Percentiles rank a stretch among this genome's conserved stretches.
phyloP scores from a whole-genome alignment of 2,797 vertebrate genomes.

The Onychomys leucogaster region DNA sequence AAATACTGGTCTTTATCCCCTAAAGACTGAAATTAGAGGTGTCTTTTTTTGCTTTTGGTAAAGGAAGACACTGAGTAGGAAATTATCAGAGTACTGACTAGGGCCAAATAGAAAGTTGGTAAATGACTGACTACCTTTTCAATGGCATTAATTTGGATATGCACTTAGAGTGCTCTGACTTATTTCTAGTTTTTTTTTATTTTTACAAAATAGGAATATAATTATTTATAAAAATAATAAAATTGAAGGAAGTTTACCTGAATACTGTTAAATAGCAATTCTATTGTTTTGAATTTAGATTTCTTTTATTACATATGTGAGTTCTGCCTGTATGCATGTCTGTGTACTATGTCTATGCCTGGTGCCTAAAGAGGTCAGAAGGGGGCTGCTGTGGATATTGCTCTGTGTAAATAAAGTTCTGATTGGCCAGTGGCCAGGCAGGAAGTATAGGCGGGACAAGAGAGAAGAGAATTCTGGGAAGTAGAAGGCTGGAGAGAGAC shows the following conservation, averaged over 20 bases:
- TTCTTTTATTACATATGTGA: not conserved
- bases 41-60: slow-evolving; percentile 4
- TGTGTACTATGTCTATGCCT: not conserved
- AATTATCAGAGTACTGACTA: not conserved
- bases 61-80: slow-evolving; percentile 39
- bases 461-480: too few species aligned
- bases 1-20: not conserved
- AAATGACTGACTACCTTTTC: slow-evolving; percentile 11
- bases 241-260: slow-evolving; percentile 51
- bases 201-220: slow-evolving; percentile 45
- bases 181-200: slow-evolving; percentile 62
- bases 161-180: not conserved
- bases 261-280: slow-evolving; percentile 45
- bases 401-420: too few species aligned
- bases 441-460: too few species aligned
- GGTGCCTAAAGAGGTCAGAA: not conserved
- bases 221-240: slow-evolving; percentile 58
- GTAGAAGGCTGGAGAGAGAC: too few species aligned
- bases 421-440: too few species aligned
- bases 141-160: slow-evolving; percentile 32
- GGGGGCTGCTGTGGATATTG: too few species aligned
- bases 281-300: slow-evolving; percentile 10
- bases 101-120: slow-evolving; percentile 30
- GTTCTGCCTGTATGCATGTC: not conserved
- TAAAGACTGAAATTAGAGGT: slow-evolving; percentile 55